Base-by-base conservation (phyloP, 2,113 vertebrate species). In the Calonectris borealis region DNA sequence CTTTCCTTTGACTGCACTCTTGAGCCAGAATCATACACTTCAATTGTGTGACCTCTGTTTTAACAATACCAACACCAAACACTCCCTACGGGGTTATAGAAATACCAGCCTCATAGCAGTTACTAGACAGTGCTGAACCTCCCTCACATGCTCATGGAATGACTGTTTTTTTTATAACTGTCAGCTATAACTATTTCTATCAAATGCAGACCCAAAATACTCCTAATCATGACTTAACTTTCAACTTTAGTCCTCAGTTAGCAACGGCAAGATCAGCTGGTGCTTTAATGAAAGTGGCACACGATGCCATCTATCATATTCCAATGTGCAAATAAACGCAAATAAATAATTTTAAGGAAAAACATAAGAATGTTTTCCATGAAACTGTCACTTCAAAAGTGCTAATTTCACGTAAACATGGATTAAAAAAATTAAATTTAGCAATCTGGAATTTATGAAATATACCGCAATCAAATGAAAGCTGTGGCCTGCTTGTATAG, bases 381-480 rank as follows among this genome's bases (percentile, higher is more conserved):
- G 49, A 95, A 93, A 93, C 52, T 88, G 61, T 89, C 69, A 70
- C 78, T 95, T 95, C 80, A 76, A 52, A 95, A 62, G 86, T 91
- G 77, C 49, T 95, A 95, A 97, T 96, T 93, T 65, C 68, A 95
- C 94, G 88, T 77, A 96, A 96, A 92, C 76, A 93, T 92, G 87
- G 89, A 72, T 80, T 16, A 72, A 95, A 93, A 54, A 86, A 85
- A 60, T 51, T 80, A 83, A 90, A 94, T 77, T 88, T 90, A 84
- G 69, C 65, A 90, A 77, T 69, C 48, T 52, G 42, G 65, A 83
- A 78, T 64, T 83, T 16, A 40, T 31, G n/a, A 40, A 75, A 49
- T 70, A 72, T 44, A 60, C 8, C 68, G 36, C 16, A 64, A 65
- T 36, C 42, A 80, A 64, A 83, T 31, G 25, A 66, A 75, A 79